A percentile compares a stretch with the other conserved stretches of the same genome.
Conservation (phyloP, 2,888 invertebrate species). For the Dusona sp. region DNA sequence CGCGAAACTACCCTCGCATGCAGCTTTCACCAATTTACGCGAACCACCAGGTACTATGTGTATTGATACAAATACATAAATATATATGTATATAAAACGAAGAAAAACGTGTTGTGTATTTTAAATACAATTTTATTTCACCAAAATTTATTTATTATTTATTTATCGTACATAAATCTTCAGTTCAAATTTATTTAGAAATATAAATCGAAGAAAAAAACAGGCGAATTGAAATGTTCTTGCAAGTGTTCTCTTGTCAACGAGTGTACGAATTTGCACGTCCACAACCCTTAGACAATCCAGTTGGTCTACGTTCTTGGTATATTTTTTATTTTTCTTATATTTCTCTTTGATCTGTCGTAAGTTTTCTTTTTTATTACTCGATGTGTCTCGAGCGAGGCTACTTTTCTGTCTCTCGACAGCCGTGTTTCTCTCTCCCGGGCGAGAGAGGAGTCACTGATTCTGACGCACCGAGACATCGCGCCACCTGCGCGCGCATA, state of each 20-base stretch:
- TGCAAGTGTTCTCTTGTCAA: neutral
- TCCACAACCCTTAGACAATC: constrained; percentile 6
- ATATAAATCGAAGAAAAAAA: neutral
- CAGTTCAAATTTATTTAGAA: neutral
- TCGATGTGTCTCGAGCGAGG: constrained; percentile 40
- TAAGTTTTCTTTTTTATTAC: constrained; percentile 30
- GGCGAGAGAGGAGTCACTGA: constrained; percentile 77
- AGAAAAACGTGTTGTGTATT: constrained; percentile 2
- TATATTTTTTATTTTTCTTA: constrained; percentile 16
- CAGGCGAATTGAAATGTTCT: neutral
- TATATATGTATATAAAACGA: neutral
- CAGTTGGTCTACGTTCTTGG: constrained; percentile 7
- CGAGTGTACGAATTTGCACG: constrained; percentile 4
- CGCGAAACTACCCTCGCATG: constrained; percentile 48
- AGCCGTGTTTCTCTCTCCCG: constrained; percentile 73
- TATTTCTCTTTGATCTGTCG: constrained; percentile 33
- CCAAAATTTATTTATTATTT: neutral
- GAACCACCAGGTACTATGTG: constrained; percentile 2
- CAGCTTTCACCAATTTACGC: constrained; percentile 24
- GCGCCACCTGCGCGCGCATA: constrained; percentile 84
- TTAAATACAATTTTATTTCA: neutral
- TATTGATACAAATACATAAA: constrained; percentile 7
- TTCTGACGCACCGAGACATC: constrained; percentile 83
- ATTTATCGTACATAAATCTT: neutral
- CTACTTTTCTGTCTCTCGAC: constrained; percentile 66